Percentiles rank a stretch among this genome's conserved stretches.
These are phyloP conservation scores for Drosophila niveifrons DNA, from an alignment of 2,888 invertebrate genomes.

Conservation along the genomic window DNA sequence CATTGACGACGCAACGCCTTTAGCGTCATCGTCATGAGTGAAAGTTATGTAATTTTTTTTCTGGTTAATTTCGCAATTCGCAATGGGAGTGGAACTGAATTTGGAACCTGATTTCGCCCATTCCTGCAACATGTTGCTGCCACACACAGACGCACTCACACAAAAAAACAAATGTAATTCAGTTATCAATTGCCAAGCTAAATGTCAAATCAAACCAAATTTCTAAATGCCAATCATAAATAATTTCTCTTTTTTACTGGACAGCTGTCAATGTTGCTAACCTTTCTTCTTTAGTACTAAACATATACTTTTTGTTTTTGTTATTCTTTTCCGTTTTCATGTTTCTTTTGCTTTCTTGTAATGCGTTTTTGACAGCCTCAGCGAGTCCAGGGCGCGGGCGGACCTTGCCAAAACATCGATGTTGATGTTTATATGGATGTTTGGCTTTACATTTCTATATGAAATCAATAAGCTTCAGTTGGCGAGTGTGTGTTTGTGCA, in stretches of 20 bases:
- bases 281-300: slow-evolving; percentile 7
- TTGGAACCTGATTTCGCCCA: slow-evolving; percentile 69
- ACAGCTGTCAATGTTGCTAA: slow-evolving; percentile 61
- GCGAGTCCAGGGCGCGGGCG: slow-evolving; percentile 29
- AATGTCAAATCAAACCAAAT: slow-evolving; percentile 71
- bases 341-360: slow-evolving; percentile 25
- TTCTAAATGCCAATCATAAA: slow-evolving; percentile 82
- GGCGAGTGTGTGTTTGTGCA: slow-evolving; percentile 33
- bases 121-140: slow-evolving; percentile 29
- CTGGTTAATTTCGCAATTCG: slow-evolving; percentile 65
- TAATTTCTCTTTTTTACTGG: slow-evolving; percentile 73
- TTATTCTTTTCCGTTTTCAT: slow-evolving; percentile 2
- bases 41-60: slow-evolving; percentile 80
- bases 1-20: slow-evolving; percentile 56
- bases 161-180: slow-evolving; percentile 24
- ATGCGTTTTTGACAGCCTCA: slow-evolving; percentile 71
- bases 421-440: slow-evolving; percentile 13
- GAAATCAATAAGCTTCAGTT: slow-evolving; percentile 67
- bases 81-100: slow-evolving; percentile 68
- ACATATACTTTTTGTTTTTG: slow-evolving; percentile 5
- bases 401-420: slow-evolving; percentile 43
- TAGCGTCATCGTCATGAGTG: slow-evolving; percentile 58
- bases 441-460: slow-evolving; percentile 45
- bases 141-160: neutral
- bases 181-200: slow-evolving; percentile 52